Base-by-base conservation (phyloP, 1,140 invertebrate species). In the Luehdorfia chinensis region DNA sequence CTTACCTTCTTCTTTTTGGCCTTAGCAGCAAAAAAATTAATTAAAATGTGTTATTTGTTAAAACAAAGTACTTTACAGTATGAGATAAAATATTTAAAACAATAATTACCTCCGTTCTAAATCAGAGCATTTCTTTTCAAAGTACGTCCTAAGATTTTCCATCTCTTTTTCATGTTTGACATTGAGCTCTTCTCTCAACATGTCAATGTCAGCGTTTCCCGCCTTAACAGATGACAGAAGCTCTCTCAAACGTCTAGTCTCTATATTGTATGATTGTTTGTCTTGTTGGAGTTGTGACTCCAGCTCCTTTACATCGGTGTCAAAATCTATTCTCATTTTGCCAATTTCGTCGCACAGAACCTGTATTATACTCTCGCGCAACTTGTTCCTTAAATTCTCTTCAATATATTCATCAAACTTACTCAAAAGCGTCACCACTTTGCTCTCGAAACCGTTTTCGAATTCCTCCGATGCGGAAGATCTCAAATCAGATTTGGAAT, bases 71-170 rank as follows among this genome's bases (percentile, higher is more conserved):
- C 12, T 32, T 44, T 12, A 21, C 7, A 34, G 48, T 33, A 21
- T 31, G 47, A 30, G 34, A 39, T 12, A 47, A 39, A 41, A 44
- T 48, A 28, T 18, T 21, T 4, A 15, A 6, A 21, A 37, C 4
- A 33, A 33, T 34, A n/a, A 13, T 87, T 75, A 93, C 87, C 93
- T 91, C 62, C 93, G 93, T 71, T 93, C 92, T 75, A 94, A 88
- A 56, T 94, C 92, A 0, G 90, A 87, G 66, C 93, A 94, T 69
- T 94, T 94, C 66, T 92, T 88, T 52, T 94, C 93, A 64, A 94
- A 95, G 61, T 94, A 95, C 1, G 89, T 93, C 31, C 93, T 87
- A 12, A 94, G 61, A 54, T 94, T 92, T 66, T 94, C 93, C 90
- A 94, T 91, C 68, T 95, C 92, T 44, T 91, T 91, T 8, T 90